phyloP scores from a whole-genome alignment of 92 coral and sea anemone genomes.

The Parazoanthus swiftii region DNA sequence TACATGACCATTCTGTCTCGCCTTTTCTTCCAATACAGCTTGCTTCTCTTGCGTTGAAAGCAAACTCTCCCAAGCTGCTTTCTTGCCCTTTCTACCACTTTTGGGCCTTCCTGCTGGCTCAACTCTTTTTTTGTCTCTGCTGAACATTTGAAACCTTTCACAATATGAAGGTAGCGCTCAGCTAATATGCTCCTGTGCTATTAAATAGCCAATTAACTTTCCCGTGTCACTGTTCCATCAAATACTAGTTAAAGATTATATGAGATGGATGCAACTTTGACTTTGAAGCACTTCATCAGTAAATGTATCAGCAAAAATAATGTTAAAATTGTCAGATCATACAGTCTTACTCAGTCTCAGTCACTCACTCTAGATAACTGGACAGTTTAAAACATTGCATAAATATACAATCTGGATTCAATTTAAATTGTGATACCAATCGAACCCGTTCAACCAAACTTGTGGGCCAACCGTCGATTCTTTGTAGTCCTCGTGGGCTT shows the following conservation, averaged over 20 bases:
- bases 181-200: not conserved
- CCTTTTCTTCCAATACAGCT: slow-evolving; percentile 26
- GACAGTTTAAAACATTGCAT: slow-evolving; percentile 3
- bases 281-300: not conserved
- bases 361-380: not conserved
- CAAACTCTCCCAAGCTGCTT: slow-evolving; percentile 86
- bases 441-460: not conserved
- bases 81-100: slow-evolving; percentile 63
- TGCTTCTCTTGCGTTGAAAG: slow-evolving; percentile 54
- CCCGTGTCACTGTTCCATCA: not conserved
- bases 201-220: not conserved
- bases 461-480: not conserved
- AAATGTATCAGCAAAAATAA: no score
- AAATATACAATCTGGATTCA: not conserved
- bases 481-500: not conserved
- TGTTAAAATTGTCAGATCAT: not conserved
- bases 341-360: no score
- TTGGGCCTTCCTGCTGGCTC: slow-evolving; percentile 63
- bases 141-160: slow-evolving; percentile 57
- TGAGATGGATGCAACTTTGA: not conserved
- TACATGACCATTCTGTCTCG: slow-evolving; percentile 32
- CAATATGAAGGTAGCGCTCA: not conserved
- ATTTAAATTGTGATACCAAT: not conserved
- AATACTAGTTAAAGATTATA: not conserved
- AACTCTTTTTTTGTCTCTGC: slow-evolving; percentile 74